Conservation (phyloP, 2,797 vertebrate genomes). For the Poeciliopsis infans region DNA sequence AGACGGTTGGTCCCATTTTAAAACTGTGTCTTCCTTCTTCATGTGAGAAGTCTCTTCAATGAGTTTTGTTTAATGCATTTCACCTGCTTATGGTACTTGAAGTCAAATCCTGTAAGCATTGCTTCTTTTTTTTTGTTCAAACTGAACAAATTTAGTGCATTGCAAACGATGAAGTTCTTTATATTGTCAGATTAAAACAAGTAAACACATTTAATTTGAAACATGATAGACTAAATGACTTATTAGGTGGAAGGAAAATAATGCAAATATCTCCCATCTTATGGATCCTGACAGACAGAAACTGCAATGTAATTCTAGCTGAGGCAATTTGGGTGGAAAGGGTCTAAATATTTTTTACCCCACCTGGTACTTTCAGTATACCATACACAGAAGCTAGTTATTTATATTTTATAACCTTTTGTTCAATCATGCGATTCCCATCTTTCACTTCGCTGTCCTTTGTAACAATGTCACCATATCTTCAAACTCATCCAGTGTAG, state of each 20-base stretch:
- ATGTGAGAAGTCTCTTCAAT: slow-evolving; percentile 6
- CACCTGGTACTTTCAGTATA: not conserved
- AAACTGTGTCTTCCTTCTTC: slow-evolving; percentile 9
- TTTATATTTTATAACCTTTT: not conserved
- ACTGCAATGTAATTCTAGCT: not conserved
- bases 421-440: not conserved
- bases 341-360: not conserved
- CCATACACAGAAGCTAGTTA: not conserved
- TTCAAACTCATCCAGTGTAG: not conserved
- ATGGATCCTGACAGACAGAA: not conserved
- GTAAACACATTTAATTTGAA: not conserved
- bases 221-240: not conserved
- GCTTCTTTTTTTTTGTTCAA: not conserved
- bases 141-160: not conserved
- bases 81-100: not conserved
- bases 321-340: not conserved
- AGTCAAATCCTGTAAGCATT: not conserved
- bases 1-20: slow-evolving; percentile 33
- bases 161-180: not conserved
- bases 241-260: not conserved
- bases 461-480: not conserved
- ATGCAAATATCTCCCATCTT: not conserved
- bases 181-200: not conserved
- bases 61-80: not conserved
- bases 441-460: not conserved